Conservation (phyloP, 2,113 vertebrate species). For the Oncorhynchus tshawytscha region DNA sequence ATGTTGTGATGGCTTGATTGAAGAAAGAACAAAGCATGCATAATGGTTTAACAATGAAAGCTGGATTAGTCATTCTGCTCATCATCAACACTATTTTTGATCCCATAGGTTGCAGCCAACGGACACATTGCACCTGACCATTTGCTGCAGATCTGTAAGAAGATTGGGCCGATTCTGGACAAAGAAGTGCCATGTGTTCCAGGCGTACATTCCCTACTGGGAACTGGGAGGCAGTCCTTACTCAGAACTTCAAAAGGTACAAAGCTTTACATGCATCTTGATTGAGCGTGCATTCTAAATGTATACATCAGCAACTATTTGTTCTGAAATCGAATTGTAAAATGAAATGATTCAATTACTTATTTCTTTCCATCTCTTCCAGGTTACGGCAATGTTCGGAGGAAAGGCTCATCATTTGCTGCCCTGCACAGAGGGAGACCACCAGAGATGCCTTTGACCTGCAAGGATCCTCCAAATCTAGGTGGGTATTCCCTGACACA, state of each 20-base stretch:
- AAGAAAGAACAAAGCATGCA: neutral
- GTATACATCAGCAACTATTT: neutral
- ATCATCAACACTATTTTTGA: conserved; percentile 25
- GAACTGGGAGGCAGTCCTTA: conserved; percentile 89
- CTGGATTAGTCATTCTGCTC: neutral
- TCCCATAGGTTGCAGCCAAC: conserved; percentile 84
- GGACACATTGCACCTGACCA: conserved; percentile 92
- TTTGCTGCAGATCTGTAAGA: conserved; percentile 91
- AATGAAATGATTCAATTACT: conserved; percentile 6
- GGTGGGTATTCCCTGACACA: conserved; percentile 70
- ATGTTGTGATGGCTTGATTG: too few relatives aligned
- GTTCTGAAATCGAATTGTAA: neutral
- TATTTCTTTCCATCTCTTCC: conserved; percentile 50
- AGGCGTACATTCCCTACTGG: conserved; percentile 88
- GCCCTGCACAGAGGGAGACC: conserved; percentile 95
- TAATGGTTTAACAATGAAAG: neutral
- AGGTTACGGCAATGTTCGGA: conserved; percentile 85
- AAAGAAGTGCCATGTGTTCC: conserved; percentile 90
- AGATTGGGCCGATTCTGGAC: conserved; percentile 90
- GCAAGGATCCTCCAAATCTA: conserved; percentile 78
- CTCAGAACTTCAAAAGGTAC: conserved; percentile 90
- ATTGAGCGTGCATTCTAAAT: too few relatives aligned
- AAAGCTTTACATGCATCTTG: neutral
- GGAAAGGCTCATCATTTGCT: conserved; percentile 90
- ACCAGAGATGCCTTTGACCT: conserved; percentile 89